Conservation (phyloP, 2,888 invertebrate genomes). For the Epistrophella euchroma region DNA sequence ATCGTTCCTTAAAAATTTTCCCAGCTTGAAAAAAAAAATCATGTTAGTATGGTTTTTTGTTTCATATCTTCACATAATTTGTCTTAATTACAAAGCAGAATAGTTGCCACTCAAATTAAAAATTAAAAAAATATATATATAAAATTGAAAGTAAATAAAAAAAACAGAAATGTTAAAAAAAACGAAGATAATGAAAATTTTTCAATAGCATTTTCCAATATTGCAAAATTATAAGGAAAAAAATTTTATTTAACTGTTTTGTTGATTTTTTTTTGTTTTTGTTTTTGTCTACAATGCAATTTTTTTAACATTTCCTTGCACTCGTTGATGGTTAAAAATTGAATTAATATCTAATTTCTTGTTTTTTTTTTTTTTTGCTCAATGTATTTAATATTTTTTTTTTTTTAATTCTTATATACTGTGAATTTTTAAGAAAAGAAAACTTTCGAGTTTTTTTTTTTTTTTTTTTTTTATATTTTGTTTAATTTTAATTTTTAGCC, state of each 20-base stretch:
- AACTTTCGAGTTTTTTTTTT: conserved; percentile 59
- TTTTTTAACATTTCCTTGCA: conserved; percentile 58
- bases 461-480: conserved; percentile 27
- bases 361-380: conserved; percentile 42
- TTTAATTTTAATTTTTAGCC: conserved; percentile 43
- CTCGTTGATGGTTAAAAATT: conserved; percentile 59
- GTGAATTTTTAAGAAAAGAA: conserved; percentile 71
- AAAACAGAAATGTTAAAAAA: conserved; percentile 46
- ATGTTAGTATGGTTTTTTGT: conserved; percentile 38
- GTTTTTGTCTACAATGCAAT: conserved; percentile 27
- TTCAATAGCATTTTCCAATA: conserved; percentile 15
- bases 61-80: conserved; percentile 19
- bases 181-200: conserved; percentile 42
- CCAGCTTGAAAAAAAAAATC: conserved; percentile 38
- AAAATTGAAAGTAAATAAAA: conserved; percentile 3
- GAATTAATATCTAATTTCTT: conserved; percentile 57
- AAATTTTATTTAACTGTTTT: background rate
- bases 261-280: background rate
- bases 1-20: conserved; percentile 39
- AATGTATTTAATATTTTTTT: conserved; percentile 45
- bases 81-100: conserved; percentile 35
- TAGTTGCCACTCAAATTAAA: conserved; percentile 17
- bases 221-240: conserved; percentile 24
- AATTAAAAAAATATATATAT: conserved; percentile 42
- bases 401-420: conserved; percentile 68